These are phyloP conservation scores for Corythucha ciliata DNA, from an alignment of 2,888 invertebrate genomes.

Conservation along the genomic window DNA sequence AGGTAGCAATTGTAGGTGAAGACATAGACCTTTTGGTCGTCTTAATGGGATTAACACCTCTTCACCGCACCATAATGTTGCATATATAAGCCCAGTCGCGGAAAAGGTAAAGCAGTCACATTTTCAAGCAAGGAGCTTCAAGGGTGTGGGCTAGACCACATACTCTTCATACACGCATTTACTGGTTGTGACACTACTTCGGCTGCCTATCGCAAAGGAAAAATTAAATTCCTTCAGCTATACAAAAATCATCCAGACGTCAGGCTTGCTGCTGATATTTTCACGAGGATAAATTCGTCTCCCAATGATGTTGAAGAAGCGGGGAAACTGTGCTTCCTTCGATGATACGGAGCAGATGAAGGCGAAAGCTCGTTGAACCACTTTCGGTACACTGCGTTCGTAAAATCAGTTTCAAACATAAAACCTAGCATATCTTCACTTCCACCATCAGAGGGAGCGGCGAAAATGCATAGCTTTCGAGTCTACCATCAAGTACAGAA, in stretches of 20 bases:
- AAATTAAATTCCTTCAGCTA: background rate
- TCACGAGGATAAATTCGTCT: too few relatives aligned
- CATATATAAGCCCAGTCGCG: slow-evolving; percentile 3
- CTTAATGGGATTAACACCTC: background rate
- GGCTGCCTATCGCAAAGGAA: slow-evolving; percentile 13
- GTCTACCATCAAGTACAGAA: slow-evolving; percentile 24
- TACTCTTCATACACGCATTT: slow-evolving; percentile 11
- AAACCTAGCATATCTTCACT: slow-evolving; percentile 11
- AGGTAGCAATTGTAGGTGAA: slow-evolving; percentile 16
- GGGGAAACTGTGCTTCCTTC: slow-evolving; percentile 6
- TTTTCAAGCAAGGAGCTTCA: slow-evolving; percentile 13
- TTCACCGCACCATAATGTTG: background rate
- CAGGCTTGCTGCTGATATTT: too few relatives aligned
- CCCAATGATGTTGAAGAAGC: slow-evolving; percentile 6
- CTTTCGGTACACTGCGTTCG: slow-evolving; percentile 7
- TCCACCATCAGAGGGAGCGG: slow-evolving; percentile 19
- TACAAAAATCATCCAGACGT: too few relatives aligned
- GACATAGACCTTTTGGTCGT: slow-evolving; percentile 9
- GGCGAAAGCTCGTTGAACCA: slow-evolving; percentile 3
- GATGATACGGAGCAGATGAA: slow-evolving; percentile 13
- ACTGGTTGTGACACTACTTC: slow-evolving; percentile 15
- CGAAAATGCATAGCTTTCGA: slow-evolving; percentile 20
- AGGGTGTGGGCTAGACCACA: slow-evolving; percentile 1
- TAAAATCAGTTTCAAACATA: slow-evolving; percentile 13
- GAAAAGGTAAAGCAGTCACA: background rate